Conservation (phyloP, 2,797 vertebrate genomes). For the Pteropus rufus region DNA sequence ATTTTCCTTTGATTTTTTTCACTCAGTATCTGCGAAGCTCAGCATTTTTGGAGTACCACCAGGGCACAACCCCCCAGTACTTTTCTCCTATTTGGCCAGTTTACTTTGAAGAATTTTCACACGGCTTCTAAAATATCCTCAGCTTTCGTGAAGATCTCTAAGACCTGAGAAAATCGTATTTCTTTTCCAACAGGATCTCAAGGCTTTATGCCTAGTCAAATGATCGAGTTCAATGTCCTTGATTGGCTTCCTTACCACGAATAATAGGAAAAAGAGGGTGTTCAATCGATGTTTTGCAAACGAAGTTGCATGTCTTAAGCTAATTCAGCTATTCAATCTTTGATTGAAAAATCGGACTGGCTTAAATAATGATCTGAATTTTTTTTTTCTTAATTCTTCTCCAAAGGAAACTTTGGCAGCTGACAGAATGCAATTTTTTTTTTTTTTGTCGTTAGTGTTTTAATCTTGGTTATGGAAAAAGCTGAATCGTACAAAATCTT, state of each 20-base stretch:
- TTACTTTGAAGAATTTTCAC: neutral
- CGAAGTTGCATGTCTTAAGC: neutral
- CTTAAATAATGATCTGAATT: neutral
- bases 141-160: neutral
- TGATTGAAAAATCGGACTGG: neutral
- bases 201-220: neutral
- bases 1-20: neutral
- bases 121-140: neutral
- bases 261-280: no score
- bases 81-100: neutral
- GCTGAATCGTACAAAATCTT: neutral
- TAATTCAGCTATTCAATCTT: neutral
- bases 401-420: neutral
- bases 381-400: neutral
- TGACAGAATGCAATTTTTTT: neutral
- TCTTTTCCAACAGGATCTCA: neutral
- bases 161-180: neutral
- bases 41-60: neutral
- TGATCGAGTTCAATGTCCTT: neutral
- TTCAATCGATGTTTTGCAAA: neutral
- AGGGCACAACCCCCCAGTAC: neutral
- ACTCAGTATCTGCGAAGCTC: neutral
- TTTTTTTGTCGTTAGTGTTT: neutral
- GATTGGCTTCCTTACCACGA: neutral
- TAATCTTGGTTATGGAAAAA: neutral